A percentile compares a stretch with the other conserved stretches of the same genome.
phyloP scores from a whole-genome alignment of 1,140 invertebrate genomes.

The Aphaenogaster ashmeadi region DNA sequence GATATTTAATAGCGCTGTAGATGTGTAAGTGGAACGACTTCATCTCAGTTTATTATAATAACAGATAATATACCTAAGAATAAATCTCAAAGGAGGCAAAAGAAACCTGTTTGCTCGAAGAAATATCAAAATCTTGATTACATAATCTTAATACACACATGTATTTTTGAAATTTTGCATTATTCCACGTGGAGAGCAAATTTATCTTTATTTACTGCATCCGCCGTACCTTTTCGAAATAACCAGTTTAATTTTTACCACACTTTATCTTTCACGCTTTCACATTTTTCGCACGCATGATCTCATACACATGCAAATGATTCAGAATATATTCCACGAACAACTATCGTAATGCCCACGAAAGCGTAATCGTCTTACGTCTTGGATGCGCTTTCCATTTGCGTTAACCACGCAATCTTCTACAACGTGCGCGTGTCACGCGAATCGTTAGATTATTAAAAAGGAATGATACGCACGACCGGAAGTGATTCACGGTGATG shows the following conservation, averaged over 20 bases:
- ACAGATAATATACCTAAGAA: background rate
- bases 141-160: background rate
- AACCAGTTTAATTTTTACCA: conserved; percentile 45
- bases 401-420: conserved; percentile 38
- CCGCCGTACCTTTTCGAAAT: background rate
- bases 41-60: conserved; percentile 2
- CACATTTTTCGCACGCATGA: conserved; percentile 37
- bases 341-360: conserved; percentile 41
- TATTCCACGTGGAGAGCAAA: background rate
- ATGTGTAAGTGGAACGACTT: background rate
- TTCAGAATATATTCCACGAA: conserved; percentile 55
- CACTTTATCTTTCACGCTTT: conserved; percentile 50
- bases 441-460: conserved; percentile 59
- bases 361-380: conserved; percentile 48
- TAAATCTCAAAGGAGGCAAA: background rate
- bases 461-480: conserved; percentile 54
- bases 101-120: background rate
- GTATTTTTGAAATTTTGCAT: background rate
- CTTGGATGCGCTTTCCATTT: conserved; percentile 20
- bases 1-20: background rate
- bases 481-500: conserved; percentile 55
- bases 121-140: conserved; percentile 23
- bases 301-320: conserved; percentile 47
- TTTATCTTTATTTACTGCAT: conserved; percentile 23
- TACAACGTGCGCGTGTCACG: conserved; percentile 45